A percentile compares a stretch with the other conserved stretches of the same genome.
These are phyloP conservation scores for Ceratoteleas bidentatus DNA, from an alignment of 1,140 invertebrate genomes.

Conservation along the genomic window DNA sequence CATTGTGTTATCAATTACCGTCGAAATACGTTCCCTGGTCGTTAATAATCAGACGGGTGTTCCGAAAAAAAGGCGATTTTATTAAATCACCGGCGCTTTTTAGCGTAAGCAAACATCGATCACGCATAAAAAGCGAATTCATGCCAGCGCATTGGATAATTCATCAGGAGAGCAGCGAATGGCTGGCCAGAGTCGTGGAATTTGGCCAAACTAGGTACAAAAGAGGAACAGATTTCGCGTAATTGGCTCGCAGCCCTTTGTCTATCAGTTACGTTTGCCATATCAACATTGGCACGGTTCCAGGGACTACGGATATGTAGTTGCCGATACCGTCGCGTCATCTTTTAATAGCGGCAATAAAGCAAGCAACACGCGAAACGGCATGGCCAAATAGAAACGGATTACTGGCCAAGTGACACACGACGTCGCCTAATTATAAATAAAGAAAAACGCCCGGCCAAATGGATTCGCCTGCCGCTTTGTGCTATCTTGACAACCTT, in stretches of 20 bases:
- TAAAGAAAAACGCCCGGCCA: conserved; percentile 20
- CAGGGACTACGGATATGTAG: conserved; percentile 54
- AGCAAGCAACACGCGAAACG: conserved; percentile 45
- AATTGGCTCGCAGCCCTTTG: conserved; percentile 63
- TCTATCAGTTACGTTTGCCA: conserved; percentile 62
- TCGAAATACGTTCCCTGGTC: background rate
- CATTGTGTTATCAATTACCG: conserved; percentile 25
- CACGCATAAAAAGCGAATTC: conserved; percentile 49
- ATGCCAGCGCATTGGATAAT: conserved; percentile 49
- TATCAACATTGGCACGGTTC: conserved; percentile 61
- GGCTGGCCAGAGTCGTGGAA: conserved; percentile 47
- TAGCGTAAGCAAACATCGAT: conserved; percentile 45
- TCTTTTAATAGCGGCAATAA: conserved; percentile 64
- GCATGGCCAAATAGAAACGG: conserved; percentile 38
- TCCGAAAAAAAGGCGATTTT: conserved; percentile 16
- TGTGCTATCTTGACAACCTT: conserved; percentile 22
- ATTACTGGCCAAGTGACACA: conserved; percentile 43
- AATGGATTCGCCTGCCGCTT: conserved; percentile 18
- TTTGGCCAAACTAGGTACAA: conserved; percentile 63
- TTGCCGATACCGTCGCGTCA: conserved; percentile 60
- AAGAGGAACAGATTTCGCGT: conserved; percentile 62
- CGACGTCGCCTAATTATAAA: conserved; percentile 51
- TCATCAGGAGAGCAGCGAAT: conserved; percentile 51
- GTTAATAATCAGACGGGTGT: conserved; percentile 28
- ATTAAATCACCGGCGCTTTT: conserved; percentile 37